These are phyloP conservation scores for Chaetodon trifascialis DNA, from an alignment of 2,113 vertebrate genomes.

Conservation along the genomic window DNA sequence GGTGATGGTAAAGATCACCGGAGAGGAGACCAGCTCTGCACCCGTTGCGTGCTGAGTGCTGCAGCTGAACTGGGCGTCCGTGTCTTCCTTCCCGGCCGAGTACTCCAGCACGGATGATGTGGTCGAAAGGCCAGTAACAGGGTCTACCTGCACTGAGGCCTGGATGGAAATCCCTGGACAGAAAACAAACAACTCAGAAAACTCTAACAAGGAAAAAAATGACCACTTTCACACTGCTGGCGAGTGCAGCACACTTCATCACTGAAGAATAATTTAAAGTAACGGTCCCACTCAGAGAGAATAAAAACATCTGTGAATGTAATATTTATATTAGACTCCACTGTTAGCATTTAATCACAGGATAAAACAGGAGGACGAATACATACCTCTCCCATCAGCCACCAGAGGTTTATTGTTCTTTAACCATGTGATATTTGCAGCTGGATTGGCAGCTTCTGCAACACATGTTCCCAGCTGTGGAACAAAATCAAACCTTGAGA, in stretches of 20 bases:
- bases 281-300: neutral
- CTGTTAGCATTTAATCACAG: slow-evolving; percentile 3
- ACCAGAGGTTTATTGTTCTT: slow-evolving; percentile 85
- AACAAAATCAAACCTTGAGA: slow-evolving; percentile 62
- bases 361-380: neutral
- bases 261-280: slow-evolving; percentile 14
- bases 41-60: slow-evolving; percentile 82
- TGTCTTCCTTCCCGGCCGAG: slow-evolving; percentile 88
- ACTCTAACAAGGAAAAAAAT: slow-evolving; percentile 9
- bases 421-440: slow-evolving; percentile 90
- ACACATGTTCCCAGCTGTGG: slow-evolving; percentile 90
- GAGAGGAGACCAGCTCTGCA: slow-evolving; percentile 83
- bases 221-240: neutral
- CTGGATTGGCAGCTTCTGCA: slow-evolving; percentile 88
- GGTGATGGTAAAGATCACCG: slow-evolving; percentile 88
- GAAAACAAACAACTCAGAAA: slow-evolving; percentile 54
- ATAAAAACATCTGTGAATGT: slow-evolving; percentile 19
- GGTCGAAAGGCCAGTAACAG: slow-evolving; percentile 86
- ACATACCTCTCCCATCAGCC: slow-evolving; percentile 86
- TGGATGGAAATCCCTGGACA: slow-evolving; percentile 85
- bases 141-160: slow-evolving; percentile 78
- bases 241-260: slow-evolving; percentile 19
- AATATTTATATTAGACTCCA: slow-evolving; percentile 26
- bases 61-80: slow-evolving; percentile 88
- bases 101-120: slow-evolving; percentile 88